Evolutionary conservation across 2,113 vertebrate species (phyloP).

Genomic region (Eubucco bourcierii): DNA sequence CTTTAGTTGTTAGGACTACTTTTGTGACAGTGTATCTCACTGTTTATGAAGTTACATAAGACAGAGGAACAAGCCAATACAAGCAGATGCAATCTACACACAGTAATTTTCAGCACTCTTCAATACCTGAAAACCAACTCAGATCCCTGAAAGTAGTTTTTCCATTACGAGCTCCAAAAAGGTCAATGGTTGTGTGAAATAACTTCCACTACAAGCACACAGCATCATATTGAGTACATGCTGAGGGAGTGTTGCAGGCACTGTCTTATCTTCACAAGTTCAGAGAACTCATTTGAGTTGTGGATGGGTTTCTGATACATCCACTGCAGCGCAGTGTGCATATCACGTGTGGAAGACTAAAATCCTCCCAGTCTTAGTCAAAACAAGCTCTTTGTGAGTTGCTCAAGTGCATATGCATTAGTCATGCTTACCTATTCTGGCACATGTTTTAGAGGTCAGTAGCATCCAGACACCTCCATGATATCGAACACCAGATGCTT

Average conservation of each 20-base stretch:
- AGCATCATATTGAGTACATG: background rate
- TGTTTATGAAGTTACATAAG: background rate
- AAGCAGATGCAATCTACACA: background rate
- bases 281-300: background rate
- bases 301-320: background rate
- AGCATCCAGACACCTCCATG: background rate
- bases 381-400: background rate
- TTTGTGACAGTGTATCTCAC: background rate
- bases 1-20: background rate
- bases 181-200: background rate
- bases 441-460: background rate
- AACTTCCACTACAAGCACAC: background rate
- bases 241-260: rapidly evolving
- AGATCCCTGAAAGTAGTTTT: background rate
- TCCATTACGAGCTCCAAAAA: background rate
- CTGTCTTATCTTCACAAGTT: background rate
- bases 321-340: background rate
- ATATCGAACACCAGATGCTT: background rate
- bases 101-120: background rate
- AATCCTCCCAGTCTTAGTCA: background rate
- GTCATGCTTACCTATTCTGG: background rate
- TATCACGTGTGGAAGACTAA: background rate
- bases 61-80: background rate
- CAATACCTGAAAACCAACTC: background rate
- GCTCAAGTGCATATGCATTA: background rate